Conservation (phyloP, 1,140 invertebrate genomes). For the Ceratina australensis region DNA sequence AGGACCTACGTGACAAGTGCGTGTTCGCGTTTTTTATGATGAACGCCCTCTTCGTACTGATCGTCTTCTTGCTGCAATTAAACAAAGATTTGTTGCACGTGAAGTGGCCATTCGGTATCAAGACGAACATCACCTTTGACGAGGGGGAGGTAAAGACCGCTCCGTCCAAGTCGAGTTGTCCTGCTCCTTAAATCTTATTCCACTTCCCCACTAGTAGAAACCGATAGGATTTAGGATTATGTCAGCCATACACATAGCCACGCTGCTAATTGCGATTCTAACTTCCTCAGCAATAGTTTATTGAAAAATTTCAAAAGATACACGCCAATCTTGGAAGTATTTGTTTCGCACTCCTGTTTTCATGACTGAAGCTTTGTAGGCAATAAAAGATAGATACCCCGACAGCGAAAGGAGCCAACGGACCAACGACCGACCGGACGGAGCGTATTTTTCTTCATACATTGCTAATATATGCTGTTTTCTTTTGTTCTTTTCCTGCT, state of each 20-base stretch:
- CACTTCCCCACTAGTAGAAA: background rate
- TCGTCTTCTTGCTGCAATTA: conserved; percentile 97
- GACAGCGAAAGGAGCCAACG: conserved; percentile 16
- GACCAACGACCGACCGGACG: conserved; percentile 50
- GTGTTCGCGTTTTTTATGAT: conserved; percentile 99
- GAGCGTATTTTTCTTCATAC: conserved; percentile 49
- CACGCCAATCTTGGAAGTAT: too few relatives aligned
- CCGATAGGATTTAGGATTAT: background rate
- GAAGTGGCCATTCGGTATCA: conserved; percentile 96
- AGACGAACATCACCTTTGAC: conserved; percentile 95
- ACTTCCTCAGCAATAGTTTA: background rate
- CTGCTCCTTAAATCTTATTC: conserved; percentile 21
- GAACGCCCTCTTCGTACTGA: conserved; percentile 98
- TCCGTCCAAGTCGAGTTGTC: conserved; percentile 64
- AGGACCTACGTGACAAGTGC: conserved; percentile 94
- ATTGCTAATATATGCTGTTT: conserved; percentile 64
- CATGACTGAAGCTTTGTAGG: background rate
- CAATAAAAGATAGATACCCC: background rate
- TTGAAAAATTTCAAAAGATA: too few relatives aligned
- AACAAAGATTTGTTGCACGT: conserved; percentile 96
- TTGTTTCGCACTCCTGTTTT: background rate
- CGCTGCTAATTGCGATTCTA: background rate
- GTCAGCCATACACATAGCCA: conserved; percentile 1
- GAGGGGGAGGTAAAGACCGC: conserved; percentile 90
- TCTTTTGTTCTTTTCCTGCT: conserved; percentile 50